Evolutionary conservation across 2,113 vertebrate species (phyloP), one percentile per base, ranked within the genome.

Genomic region (Mellivora capensis): DNA sequence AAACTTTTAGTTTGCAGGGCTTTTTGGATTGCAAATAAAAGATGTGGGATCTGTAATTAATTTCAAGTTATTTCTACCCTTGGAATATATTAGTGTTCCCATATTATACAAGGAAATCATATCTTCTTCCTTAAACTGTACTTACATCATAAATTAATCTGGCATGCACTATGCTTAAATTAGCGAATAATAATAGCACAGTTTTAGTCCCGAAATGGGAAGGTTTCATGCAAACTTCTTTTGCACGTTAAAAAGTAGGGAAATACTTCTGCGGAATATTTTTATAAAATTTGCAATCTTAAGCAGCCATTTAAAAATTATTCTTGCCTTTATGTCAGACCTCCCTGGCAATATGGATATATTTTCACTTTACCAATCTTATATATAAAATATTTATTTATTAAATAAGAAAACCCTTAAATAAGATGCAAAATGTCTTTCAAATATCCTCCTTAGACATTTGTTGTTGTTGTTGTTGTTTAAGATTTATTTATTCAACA

Each of bases 41-140:
- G 42, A 90, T 80, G n/a, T 72, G 7, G 82, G 93, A 76, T 88
- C 88, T 62, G 31, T 42, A 34, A 77, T 34, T 83, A 62, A 96
- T 91, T 82, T 94, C 64, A 91, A 80, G 79, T 97, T 96, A 93
- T 83, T 97, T 93, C 82, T 62, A 12, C 62, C 71, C 47, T 93
- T 87, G 47, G 67, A 87, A 74, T 80, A 80, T 72, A 76, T 83
- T 82, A 90, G 25, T 67, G 64, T 72, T 90, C 52, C 81, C 82
- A 52, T 39, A 84, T 88, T 54, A 42, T n/a, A 82, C 25, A 88
- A 74, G 44, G 67, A 87, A 94, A 79, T 62, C 57, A n/a, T 49
- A 47, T 91, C 71, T 42, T 93, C 84, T 89, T 71, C 54, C 89
- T 87, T 82, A 91, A 81, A 18, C 1, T 80, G 3, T 61, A 80